These are phyloP conservation scores for Stenichneumon culpator DNA, from an alignment of 2,888 invertebrate species.

Conservation along the genomic window DNA sequence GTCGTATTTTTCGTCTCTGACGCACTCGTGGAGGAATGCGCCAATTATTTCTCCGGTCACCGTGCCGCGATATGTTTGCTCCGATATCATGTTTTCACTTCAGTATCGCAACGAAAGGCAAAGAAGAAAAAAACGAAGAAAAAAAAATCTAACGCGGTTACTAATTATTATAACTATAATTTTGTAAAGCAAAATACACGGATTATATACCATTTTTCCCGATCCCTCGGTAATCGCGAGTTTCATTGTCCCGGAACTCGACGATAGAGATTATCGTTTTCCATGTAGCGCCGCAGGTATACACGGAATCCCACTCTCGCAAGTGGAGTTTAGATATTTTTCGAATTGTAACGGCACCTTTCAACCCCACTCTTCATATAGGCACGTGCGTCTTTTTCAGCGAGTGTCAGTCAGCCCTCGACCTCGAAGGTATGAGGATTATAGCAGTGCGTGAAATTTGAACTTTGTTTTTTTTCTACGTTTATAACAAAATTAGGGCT, in stretches of 20 bases:
- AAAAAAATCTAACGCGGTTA: slow-evolving; percentile 40
- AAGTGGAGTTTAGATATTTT: background rate
- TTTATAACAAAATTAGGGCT: background rate
- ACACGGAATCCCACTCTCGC: background rate
- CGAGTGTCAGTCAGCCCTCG: slow-evolving; percentile 24
- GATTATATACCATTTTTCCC: slow-evolving; percentile 59
- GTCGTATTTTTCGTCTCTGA: slow-evolving; percentile 9
- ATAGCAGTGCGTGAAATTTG: background rate
- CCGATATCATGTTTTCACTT: slow-evolving; percentile 55
- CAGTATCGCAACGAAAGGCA: slow-evolving; percentile 33
- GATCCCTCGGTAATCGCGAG: slow-evolving; percentile 22
- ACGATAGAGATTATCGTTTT: slow-evolving; percentile 8
- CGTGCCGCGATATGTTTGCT: slow-evolving; percentile 33
- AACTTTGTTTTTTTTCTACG: background rate
- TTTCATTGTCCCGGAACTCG: slow-evolving; percentile 43
- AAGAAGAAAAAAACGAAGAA: slow-evolving; percentile 25
- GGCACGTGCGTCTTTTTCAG: background rate
- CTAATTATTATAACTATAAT: slow-evolving; percentile 58
- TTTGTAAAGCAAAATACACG: slow-evolving; percentile 72
- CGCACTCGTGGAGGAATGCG: background rate
- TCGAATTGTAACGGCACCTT: slow-evolving; percentile 2
- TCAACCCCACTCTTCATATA: background rate
- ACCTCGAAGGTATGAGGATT: slow-evolving; percentile 21
- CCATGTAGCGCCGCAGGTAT: slow-evolving; percentile 1
- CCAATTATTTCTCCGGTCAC: slow-evolving; percentile 8